These are phyloP conservation scores for Ditylenchus dipsaci DNA, from an alignment of 1,140 invertebrate species.

Conservation along the genomic window DNA sequence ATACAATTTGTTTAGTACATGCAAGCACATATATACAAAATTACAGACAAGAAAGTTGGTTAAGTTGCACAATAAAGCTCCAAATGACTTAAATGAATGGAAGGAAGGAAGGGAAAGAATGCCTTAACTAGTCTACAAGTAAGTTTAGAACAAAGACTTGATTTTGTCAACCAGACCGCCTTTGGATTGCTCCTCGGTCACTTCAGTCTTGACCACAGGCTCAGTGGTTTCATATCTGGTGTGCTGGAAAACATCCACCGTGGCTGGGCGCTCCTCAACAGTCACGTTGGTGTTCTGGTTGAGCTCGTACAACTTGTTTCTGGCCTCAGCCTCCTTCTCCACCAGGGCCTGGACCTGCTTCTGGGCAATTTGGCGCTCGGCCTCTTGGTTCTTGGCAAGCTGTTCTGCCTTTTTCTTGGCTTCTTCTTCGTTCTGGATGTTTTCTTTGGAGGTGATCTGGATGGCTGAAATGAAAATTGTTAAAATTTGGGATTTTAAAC, in stretches of 20 bases:
- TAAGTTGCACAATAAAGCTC: too few relatives aligned
- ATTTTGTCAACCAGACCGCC: background rate
- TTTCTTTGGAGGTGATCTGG: background rate
- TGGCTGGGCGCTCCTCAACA: slow-evolving; percentile 1
- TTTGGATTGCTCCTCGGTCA: background rate
- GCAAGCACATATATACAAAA: too few relatives aligned
- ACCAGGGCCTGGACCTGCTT: background rate
- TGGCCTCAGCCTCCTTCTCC: background rate
- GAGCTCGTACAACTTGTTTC: background rate
- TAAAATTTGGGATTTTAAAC: too few relatives aligned
- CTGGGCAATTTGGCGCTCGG: background rate
- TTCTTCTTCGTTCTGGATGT: background rate
- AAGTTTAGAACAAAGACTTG: slow-evolving; percentile 1
- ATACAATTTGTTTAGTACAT: too few relatives aligned
- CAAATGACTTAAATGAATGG: too few relatives aligned
- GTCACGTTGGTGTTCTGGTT: background rate
- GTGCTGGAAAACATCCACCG: background rate
- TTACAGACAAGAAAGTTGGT: too few relatives aligned
- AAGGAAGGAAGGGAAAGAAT: too few relatives aligned
- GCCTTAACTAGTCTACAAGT: too few relatives aligned
- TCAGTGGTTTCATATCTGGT: background rate
- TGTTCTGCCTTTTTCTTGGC: background rate
- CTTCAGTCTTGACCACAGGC: slow-evolving; percentile 4
- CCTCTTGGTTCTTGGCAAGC: background rate
- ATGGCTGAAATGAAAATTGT: too few relatives aligned